phyloP scores from a whole-genome alignment of 2,113 vertebrate species.

The Halcyon senegalensis region DNA sequence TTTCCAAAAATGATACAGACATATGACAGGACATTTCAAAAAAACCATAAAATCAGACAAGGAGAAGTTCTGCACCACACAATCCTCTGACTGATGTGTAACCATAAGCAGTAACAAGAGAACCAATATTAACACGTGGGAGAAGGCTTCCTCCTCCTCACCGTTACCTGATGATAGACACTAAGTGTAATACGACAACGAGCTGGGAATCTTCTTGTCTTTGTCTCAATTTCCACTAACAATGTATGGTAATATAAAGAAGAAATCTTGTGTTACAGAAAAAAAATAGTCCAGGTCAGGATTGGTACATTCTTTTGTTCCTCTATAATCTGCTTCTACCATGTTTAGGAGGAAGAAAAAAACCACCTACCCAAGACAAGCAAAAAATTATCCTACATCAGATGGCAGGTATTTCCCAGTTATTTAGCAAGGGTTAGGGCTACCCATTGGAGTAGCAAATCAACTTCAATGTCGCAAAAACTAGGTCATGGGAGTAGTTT shows the following conservation, averaged over 20 bases:
- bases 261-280: background rate
- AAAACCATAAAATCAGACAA: background rate
- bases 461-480: background rate
- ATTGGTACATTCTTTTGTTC: background rate
- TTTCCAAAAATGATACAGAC: background rate
- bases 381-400: background rate
- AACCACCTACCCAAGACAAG: background rate
- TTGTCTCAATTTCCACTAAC: background rate
- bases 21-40: background rate
- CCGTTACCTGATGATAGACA: background rate
- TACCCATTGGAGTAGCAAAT: slow-evolving; percentile 13
- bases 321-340: background rate
- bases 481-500: background rate
- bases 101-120: background rate
- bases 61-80: background rate
- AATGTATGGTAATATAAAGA: background rate
- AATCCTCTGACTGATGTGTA: background rate
- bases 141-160: background rate
- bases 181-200: background rate
- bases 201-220: background rate
- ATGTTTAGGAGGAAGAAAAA: background rate
- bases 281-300: background rate
- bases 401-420: background rate
- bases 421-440: slow-evolving; percentile 22
- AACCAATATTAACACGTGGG: background rate